phyloP scores from a whole-genome alignment of 2,113 vertebrate genomes.

The Pionites leucogaster region DNA sequence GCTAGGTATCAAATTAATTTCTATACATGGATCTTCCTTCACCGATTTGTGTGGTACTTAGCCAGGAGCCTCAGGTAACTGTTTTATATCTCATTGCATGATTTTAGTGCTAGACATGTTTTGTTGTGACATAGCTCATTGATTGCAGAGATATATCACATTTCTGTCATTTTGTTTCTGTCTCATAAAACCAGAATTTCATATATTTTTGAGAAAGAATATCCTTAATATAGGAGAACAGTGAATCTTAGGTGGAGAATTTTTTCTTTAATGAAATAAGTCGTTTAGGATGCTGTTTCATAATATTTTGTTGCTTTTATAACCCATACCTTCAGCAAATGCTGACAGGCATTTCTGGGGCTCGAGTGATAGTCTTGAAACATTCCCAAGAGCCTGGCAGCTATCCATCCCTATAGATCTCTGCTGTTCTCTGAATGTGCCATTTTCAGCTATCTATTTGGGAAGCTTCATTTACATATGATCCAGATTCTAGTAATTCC shows the following conservation, averaged over 20 bases:
- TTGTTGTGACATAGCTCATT: background rate
- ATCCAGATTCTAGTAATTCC: background rate
- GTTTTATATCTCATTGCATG: background rate
- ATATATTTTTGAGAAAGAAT: background rate
- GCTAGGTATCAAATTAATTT: background rate
- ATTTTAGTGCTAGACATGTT: background rate
- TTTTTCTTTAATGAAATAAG: background rate
- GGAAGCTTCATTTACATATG: conserved; percentile 13
- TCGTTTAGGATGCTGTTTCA: background rate
- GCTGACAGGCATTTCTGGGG: background rate
- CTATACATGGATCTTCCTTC: background rate
- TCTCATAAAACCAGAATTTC: background rate
- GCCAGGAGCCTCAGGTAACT: background rate
- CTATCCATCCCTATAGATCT: background rate
- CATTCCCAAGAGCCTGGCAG: background rate
- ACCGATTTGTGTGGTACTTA: background rate
- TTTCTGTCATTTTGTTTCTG: background rate
- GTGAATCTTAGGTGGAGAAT: background rate
- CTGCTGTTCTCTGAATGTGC: background rate
- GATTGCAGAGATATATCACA: background rate
- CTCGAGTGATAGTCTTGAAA: background rate
- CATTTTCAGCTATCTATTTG: conserved; percentile 4
- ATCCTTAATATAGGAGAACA: background rate
- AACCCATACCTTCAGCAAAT: background rate
- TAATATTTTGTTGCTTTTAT: background rate